These are phyloP conservation scores for Crotalus helleri DNA, from an alignment of 2,113 vertebrate species.

Conservation along the genomic window DNA sequence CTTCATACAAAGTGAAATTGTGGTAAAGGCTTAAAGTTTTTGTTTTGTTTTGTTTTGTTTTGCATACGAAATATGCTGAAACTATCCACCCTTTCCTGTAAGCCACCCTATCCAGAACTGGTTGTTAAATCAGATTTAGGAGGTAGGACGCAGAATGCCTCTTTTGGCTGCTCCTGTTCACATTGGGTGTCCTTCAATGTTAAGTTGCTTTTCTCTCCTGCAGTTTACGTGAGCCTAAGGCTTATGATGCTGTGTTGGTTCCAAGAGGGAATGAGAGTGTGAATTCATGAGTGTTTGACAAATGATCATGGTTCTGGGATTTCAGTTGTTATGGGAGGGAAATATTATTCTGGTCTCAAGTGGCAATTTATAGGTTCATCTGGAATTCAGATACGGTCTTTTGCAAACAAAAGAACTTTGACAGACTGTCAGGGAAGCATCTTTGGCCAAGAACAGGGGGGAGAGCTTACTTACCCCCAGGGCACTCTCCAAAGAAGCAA, in stretches of 20 bases:
- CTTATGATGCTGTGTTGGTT: neutral
- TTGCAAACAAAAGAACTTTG: constrained; percentile 24
- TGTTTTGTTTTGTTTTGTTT: too few species aligned
- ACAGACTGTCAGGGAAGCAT: constrained; percentile 14
- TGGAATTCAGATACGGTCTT: constrained; percentile 13
- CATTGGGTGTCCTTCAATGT: neutral
- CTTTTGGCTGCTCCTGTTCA: neutral
- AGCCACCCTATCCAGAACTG: neutral
- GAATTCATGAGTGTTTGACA: constrained; percentile 21
- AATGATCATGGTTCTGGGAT: neutral
- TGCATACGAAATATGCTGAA: neutral
- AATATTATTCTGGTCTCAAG: constrained; percentile 16
- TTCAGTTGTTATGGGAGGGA: constrained; percentile 3
- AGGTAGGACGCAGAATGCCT: neutral
- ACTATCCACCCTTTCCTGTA: neutral
- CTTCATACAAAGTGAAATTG: neutral
- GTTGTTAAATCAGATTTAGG: neutral
- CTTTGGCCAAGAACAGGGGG: neutral
- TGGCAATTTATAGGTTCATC: constrained; percentile 8
- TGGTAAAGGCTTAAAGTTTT: neutral
- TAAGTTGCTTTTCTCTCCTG: neutral
- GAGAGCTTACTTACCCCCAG: neutral
- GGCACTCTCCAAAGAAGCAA: neutral
- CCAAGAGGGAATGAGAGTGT: neutral
- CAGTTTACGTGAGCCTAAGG: neutral